Percentiles rank a stretch among this genome's conserved stretches.
phyloP scores from a whole-genome alignment of 2,113 vertebrate species.

The Synodontis membranacea region DNA sequence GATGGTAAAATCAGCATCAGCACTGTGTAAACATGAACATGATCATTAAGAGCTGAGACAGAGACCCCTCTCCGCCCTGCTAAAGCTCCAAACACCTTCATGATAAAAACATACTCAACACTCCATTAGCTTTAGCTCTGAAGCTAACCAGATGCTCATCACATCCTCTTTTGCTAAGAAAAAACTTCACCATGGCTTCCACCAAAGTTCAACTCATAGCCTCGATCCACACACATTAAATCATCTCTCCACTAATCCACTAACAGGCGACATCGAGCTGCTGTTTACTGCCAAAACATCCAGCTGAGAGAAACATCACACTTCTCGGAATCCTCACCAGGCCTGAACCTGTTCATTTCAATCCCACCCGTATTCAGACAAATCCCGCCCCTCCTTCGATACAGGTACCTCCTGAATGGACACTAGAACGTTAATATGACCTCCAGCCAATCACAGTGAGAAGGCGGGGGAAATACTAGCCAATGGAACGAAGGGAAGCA shows the following conservation, averaged over 20 bases:
- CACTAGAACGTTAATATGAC: not conserved
- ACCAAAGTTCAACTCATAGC: no score
- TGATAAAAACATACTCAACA: not conserved
- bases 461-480: not conserved
- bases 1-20: not conserved
- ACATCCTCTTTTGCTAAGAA: not conserved
- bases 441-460: not conserved
- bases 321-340: not conserved
- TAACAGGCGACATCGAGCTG: not conserved
- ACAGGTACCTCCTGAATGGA: not conserved
- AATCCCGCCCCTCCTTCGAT: not conserved
- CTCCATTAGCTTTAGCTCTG: not conserved
- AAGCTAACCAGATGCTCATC: not conserved
- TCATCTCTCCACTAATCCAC: not conserved
- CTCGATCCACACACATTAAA: not conserved
- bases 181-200: not conserved
- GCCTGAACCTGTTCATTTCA: no score
- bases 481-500: not conserved
- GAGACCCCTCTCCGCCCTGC: no score
- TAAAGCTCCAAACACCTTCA: not conserved
- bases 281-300: no score
- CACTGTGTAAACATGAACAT: slow-evolving; percentile 6
- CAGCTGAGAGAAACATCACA: not conserved
- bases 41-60: not conserved
- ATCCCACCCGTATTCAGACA: not conserved